Evolutionary conservation across 2,888 invertebrate species (phyloP), one percentile per base, ranked within the genome.

Genomic region (Pseudococcus viburni): DNA sequence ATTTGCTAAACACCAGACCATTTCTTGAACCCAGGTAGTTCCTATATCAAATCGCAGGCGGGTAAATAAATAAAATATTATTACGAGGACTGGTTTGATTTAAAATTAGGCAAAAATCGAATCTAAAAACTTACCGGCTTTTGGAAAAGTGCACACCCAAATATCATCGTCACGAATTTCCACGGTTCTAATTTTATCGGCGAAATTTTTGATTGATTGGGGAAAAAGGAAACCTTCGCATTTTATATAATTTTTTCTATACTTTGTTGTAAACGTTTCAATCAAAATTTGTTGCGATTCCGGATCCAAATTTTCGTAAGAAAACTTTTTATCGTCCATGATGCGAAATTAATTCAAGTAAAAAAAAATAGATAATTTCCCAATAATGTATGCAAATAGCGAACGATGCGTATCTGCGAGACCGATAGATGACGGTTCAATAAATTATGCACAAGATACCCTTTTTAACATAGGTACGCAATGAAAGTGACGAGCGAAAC

Each of bases 1-100:
- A 89, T 94, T 94, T 89, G 93, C 93, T 68, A 95, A 92, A 89
- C 95, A 92, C 94, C 95, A 96, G 0, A 95, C 94, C 92, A 96
- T 93, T 92, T 96, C 95, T 91, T 95, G 95, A 0, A 94, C 93
- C 96, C 96, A 96, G 26, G 96, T 96, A 33, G 96, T 96, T 5
- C 95, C 95, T 90, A 39, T 80, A 33, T 33, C 26, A 33, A 3
- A 2, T 33, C 26, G 26, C 26, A 33, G 26, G 26, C 19, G 19
- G 7, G 19, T 5, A 19, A 59, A 1, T 51, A 12, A 51, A 51
- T 11, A 59, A 33, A 39, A 15, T 73, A 33, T 33, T 17, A 80
- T 17, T 42, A 8, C 17, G 2, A 9, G 33, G 6, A 39, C 7
- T 33, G 22, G 8, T 77, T 15, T 12, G 12, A 17, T 33, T 39